phyloP scores from a whole-genome alignment of 2,797 vertebrate genomes.

The Streptopelia turtur region DNA sequence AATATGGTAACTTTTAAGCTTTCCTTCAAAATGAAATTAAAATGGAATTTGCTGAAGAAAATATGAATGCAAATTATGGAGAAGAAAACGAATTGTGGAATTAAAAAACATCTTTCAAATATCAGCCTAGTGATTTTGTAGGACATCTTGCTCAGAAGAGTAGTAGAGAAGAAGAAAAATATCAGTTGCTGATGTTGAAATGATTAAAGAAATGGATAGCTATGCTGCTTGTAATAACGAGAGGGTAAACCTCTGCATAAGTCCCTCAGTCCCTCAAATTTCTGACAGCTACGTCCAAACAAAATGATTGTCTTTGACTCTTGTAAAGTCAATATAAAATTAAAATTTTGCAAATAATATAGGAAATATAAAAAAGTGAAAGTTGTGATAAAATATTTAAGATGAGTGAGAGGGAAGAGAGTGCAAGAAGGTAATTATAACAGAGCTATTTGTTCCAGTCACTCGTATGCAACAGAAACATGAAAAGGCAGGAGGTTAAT shows the following conservation, averaged over 20 bases:
- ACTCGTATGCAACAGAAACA: neutral
- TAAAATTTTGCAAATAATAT: neutral
- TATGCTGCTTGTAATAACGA: neutral
- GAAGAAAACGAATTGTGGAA: neutral
- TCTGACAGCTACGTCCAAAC: neutral
- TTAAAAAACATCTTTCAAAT: neutral
- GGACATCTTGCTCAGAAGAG: neutral
- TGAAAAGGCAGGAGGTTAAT: constrained; percentile 30
- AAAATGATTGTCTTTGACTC: neutral
- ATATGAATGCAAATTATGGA: neutral
- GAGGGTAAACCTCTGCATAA: neutral
- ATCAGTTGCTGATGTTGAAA: neutral
- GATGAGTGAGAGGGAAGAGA: neutral
- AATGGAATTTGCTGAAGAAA: neutral
- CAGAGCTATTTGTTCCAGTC: neutral
- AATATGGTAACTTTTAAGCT: neutral
- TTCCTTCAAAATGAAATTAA: neutral
- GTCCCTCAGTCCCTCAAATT: neutral
- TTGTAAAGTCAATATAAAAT: neutral
- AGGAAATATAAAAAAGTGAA: neutral
- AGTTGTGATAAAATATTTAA: neutral
- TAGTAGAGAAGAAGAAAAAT: neutral
- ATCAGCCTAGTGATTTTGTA: neutral
- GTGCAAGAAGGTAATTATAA: neutral
- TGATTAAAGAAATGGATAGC: neutral